Evolutionary conservation across 2,113 vertebrate species (phyloP).

Genomic region (Ascaphus truei): DNA sequence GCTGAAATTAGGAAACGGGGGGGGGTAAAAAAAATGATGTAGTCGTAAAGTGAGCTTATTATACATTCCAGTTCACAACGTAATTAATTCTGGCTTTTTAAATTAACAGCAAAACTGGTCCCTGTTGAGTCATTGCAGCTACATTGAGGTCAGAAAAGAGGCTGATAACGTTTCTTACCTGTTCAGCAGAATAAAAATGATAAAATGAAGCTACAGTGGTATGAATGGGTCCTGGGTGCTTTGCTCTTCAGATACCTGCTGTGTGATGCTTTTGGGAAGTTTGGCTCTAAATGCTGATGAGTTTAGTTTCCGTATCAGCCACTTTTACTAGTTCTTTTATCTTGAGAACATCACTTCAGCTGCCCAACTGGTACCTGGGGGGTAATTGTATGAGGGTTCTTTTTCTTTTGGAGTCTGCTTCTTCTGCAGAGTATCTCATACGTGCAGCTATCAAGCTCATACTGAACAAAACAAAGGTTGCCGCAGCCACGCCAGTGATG

Average conservation of each 20-base stretch:
- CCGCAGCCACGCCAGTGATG: too few relatives aligned
- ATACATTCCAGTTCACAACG: slow-evolving; percentile 78
- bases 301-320: too few relatives aligned
- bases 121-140: slow-evolving; percentile 72
- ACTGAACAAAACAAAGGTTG: too few relatives aligned
- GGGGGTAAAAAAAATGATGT: not conserved
- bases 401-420: too few relatives aligned
- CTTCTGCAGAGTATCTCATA: too few relatives aligned
- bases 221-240: not conserved
- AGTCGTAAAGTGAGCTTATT: slow-evolving; percentile 78
- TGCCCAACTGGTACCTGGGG: too few relatives aligned
- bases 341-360: too few relatives aligned
- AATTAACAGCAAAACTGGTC: slow-evolving; percentile 81
- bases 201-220: not conserved
- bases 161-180: slow-evolving; percentile 15
- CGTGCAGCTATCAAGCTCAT: too few relatives aligned
- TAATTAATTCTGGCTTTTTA: slow-evolving; percentile 84
- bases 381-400: too few relatives aligned
- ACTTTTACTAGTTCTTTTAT: too few relatives aligned
- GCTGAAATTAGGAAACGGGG: not conserved
- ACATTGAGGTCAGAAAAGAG: slow-evolving; percentile 40
- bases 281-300: too few relatives aligned
- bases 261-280: too few relatives aligned
- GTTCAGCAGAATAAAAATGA: slow-evolving; percentile 20
- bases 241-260: not conserved